A percentile compares a stretch with the other conserved stretches of the same genome.
Conservation (phyloP, 2,113 vertebrate genomes). For the Platysteira castanea region DNA sequence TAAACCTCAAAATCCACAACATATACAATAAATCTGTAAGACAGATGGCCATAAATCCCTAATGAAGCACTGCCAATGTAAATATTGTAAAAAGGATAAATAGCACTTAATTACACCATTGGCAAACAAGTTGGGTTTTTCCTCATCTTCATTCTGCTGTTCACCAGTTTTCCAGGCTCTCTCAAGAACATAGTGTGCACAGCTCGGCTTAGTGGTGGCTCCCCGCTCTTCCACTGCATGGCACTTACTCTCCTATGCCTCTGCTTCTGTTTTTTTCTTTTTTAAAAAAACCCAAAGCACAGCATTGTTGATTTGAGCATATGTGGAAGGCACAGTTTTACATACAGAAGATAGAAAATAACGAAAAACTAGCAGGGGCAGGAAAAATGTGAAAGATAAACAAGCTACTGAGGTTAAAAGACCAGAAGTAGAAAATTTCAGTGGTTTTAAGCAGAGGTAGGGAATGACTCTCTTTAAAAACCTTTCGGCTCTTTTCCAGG, state of each 20-base stretch:
- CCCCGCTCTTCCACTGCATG: not conserved
- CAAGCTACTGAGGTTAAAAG: not conserved
- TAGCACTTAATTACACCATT: not conserved
- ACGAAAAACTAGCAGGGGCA: not conserved
- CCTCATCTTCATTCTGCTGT: not conserved
- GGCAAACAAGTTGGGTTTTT: not conserved
- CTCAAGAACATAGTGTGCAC: not conserved
- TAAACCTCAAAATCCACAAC: not conserved
- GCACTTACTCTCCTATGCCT: not conserved
- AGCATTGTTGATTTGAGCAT: not conserved
- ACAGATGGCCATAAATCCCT: conserved; percentile 45
- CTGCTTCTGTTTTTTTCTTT: not conserved
- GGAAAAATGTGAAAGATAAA: not conserved
- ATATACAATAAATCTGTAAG: conserved; percentile 14
- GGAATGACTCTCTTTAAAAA: not conserved
- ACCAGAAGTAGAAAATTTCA: not conserved
- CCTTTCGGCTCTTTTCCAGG: not conserved
- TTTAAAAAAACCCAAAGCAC: too few species aligned
- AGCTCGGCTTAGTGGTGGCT: accelerated
- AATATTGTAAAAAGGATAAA: conserved; percentile 46
- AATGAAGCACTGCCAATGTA: conserved; percentile 22
- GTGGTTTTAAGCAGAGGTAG: not conserved
- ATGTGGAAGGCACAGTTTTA: not conserved
- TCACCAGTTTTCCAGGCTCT: not conserved
- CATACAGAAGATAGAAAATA: accelerated